Conservation (phyloP, 2,797 vertebrate genomes). For the Eremophila alpestris region DNA sequence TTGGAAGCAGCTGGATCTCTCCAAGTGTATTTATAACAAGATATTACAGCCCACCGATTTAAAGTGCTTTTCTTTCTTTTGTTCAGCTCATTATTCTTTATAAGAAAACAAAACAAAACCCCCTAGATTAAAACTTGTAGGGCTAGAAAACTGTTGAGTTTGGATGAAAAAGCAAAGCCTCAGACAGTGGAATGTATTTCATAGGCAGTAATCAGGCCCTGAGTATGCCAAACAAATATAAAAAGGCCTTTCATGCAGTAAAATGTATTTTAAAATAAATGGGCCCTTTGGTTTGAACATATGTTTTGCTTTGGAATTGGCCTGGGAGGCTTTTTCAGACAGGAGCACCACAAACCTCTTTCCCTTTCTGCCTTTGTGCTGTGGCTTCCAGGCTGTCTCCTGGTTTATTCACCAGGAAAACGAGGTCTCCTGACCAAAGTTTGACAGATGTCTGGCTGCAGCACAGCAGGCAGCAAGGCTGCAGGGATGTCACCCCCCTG, state of each 20-base stretch:
- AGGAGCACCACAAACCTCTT: background rate
- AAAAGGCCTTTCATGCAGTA: slow-evolving; percentile 25
- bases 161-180: slow-evolving; percentile 6
- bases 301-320: slow-evolving; percentile 18
- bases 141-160: background rate
- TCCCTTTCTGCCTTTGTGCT: background rate
- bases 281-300: background rate
- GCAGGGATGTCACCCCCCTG: background rate
- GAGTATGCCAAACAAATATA: slow-evolving; percentile 13
- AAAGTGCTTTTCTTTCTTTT: background rate
- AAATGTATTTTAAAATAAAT: slow-evolving; percentile 10
- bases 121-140: background rate
- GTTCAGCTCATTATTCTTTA: background rate
- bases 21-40: background rate
- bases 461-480: background rate
- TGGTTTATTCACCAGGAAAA: background rate
- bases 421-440: background rate
- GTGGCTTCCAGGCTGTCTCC: background rate
- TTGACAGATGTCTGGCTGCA: background rate
- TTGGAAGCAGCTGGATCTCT: background rate
- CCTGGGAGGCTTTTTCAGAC: background rate
- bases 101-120: background rate
- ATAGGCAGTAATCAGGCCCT: background rate
- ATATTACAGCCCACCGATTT: background rate
- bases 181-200: slow-evolving; percentile 11